Percentiles rank a stretch among this genome's conserved stretches.
Evolutionary conservation across 2,797 vertebrate genomes (phyloP).

Genomic region (Babyrousa celebensis): DNA sequence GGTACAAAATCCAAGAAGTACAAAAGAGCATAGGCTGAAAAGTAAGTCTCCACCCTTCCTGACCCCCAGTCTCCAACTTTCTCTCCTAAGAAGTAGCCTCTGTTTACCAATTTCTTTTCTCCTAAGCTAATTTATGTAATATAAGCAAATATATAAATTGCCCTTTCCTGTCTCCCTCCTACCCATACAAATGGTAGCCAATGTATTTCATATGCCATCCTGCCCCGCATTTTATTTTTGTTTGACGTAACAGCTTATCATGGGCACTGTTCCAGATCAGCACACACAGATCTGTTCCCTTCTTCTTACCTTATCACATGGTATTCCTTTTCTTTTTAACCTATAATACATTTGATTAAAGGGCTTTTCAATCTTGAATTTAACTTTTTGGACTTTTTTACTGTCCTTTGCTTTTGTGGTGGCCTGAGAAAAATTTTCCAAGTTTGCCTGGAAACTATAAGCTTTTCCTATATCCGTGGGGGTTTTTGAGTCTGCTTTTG

Average conservation of each 20-base stretch:
- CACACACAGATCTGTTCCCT: background rate
- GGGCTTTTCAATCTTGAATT: background rate
- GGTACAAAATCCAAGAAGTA: background rate
- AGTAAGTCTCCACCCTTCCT: background rate
- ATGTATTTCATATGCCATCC: background rate
- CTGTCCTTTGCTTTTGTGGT: background rate
- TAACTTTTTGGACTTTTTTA: accelerated
- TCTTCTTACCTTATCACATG: background rate
- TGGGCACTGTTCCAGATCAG: background rate
- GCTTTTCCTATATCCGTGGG: background rate
- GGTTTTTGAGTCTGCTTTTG: background rate
- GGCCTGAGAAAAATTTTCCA: background rate
- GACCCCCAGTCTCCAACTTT: too few relatives aligned
- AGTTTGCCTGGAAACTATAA: background rate
- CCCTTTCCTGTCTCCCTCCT: background rate
- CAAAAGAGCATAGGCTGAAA: background rate
- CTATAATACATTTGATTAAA: background rate
- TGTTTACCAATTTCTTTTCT: accelerated
- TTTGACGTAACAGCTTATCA: background rate
- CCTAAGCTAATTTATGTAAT: background rate
- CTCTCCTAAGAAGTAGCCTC: background rate
- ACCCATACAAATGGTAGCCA: background rate
- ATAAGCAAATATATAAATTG: background rate
- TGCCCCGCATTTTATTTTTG: background rate
- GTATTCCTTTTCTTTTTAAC: background rate